Evolutionary conservation across 2,797 vertebrate genomes (phyloP).

Genomic region (Acipenser oxyrinchus): DNA sequence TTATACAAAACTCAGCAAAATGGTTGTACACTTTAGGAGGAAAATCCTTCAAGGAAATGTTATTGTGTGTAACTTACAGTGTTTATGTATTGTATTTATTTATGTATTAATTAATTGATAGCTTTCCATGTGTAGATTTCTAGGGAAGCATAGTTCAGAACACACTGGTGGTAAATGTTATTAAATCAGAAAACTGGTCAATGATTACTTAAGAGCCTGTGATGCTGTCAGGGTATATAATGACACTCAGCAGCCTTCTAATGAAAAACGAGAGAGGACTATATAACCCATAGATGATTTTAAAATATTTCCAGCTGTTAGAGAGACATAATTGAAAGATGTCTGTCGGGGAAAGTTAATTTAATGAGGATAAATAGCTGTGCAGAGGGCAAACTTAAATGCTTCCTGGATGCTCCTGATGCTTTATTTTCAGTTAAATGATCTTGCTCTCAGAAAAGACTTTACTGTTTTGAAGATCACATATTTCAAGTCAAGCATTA

Average conservation of each 20-base stretch:
- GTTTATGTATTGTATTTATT: too few species aligned
- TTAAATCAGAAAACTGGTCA: conserved; percentile 34
- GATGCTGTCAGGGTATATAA: conserved; percentile 30
- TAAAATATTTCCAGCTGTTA: conserved; percentile 20
- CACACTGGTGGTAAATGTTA: conserved; percentile 19
- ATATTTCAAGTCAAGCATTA: too few species aligned
- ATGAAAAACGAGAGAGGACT: conserved; percentile 25
- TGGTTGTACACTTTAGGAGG: too few species aligned
- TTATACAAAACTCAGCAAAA: too few species aligned
- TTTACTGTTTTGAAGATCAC: too few species aligned
- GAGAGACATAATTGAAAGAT: conserved; percentile 8
- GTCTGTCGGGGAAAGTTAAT: not conserved
- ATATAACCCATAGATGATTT: conserved; percentile 25
- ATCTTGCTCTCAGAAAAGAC: not conserved
- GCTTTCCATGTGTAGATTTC: too few species aligned
- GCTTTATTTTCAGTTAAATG: not conserved
- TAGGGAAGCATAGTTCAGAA: too few species aligned
- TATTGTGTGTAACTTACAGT: too few species aligned
- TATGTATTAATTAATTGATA: too few species aligned
- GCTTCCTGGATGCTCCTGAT: not conserved
- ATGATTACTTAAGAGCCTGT: conserved; percentile 35
- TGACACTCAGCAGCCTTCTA: conserved; percentile 29
- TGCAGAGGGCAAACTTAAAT: not conserved
- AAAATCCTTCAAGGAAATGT: too few species aligned
- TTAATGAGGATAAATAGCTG: conserved; percentile 13